Conservation (phyloP, 92 coral and sea anemone species). For the Bergia sp. region DNA sequence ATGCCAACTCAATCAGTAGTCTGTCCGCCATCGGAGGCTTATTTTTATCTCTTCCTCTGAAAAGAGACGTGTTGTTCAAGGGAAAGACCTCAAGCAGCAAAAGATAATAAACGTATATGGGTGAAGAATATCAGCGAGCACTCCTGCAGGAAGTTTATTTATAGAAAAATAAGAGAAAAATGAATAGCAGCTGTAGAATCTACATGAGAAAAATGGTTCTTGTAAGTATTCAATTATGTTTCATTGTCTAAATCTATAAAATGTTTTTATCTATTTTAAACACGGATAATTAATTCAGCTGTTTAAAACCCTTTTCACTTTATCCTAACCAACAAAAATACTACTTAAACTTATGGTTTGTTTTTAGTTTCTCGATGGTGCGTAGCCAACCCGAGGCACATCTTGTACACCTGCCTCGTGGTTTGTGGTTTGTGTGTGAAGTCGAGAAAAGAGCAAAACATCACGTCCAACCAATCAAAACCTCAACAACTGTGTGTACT, state of each 20-base stretch:
- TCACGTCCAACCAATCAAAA: neutral
- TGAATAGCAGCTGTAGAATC: no score
- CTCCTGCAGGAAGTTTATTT: neutral
- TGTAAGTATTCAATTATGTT: no score
- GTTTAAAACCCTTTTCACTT: neutral
- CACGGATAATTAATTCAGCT: neutral
- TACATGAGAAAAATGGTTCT: neutral
- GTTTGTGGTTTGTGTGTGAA: conserved; percentile 2
- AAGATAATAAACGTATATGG: no score
- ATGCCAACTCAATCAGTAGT: no score
- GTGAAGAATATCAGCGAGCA: neutral
- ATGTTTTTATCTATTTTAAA: no score
- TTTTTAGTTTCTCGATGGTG: neutral
- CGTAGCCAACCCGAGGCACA: neutral
- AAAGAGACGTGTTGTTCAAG: no score
- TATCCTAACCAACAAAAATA: neutral
- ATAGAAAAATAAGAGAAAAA: neutral
- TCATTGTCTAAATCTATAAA: neutral
- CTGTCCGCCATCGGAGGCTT: no score
- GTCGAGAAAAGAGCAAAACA: conserved; percentile 28
- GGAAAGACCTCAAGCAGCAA: neutral
- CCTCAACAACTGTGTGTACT: neutral
- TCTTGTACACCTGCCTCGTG: conserved; percentile 1
- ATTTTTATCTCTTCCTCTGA: no score
- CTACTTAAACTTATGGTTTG: neutral